These are phyloP conservation scores for Perca fluviatilis DNA, from an alignment of 2,113 vertebrate genomes.

Conservation along the genomic window DNA sequence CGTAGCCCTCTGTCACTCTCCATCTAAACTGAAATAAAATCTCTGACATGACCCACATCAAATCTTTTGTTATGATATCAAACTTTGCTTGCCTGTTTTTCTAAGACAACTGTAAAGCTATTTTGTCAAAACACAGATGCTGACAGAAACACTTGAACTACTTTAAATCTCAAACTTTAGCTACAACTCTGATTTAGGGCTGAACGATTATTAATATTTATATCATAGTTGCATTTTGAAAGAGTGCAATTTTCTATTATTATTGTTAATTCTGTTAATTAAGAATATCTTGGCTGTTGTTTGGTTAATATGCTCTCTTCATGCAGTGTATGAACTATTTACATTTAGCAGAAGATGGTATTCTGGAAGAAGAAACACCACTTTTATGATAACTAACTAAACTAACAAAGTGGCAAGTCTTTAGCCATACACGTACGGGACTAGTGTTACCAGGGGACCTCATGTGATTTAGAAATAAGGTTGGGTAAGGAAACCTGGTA, in stretches of 20 bases:
- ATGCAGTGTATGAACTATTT: not conserved
- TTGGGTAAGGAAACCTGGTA: too few species aligned
- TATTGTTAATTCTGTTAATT: too few species aligned
- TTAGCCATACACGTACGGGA: too few species aligned
- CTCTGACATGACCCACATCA: not conserved
- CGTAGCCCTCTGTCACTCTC: not conserved
- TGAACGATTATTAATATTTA: not conserved
- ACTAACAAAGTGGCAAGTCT: too few species aligned
- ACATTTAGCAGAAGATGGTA: too few species aligned
- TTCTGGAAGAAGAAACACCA: too few species aligned
- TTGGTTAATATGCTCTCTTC: not conserved
- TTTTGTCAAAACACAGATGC: not conserved
- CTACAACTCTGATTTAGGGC: not conserved
- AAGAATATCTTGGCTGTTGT: too few species aligned
- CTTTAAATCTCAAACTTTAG: not conserved
- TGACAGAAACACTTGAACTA: not conserved
- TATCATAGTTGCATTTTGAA: not conserved
- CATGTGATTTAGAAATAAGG: too few species aligned
- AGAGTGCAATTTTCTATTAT: not conserved
- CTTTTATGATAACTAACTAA: too few species aligned
- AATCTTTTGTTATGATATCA: not conserved
- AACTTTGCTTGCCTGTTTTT: not conserved
- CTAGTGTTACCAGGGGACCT: too few species aligned
- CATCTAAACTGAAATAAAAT: not conserved
- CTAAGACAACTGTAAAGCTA: not conserved